Conservation (phyloP, 1,140 invertebrate species). For the Drosophila sechellia region DNA sequence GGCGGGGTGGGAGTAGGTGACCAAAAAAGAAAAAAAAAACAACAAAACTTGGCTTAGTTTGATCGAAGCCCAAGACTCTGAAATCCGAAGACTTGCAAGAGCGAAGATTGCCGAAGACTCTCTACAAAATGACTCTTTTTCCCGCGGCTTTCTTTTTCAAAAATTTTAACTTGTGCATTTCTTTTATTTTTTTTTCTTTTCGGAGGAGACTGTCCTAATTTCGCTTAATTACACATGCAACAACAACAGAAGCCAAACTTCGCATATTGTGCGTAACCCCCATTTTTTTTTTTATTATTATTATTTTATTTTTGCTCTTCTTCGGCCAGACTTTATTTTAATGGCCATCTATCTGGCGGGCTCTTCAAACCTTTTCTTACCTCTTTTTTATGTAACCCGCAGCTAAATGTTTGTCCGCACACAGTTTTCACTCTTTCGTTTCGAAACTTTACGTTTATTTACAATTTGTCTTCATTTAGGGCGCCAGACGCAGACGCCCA, state of each 20-base stretch:
- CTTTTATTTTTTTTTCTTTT: slow-evolving; percentile 29
- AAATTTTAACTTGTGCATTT: slow-evolving; percentile 47
- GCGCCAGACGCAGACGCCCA: slow-evolving; percentile 49
- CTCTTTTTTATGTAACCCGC: slow-evolving; percentile 63
- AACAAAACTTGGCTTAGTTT: slow-evolving; percentile 60
- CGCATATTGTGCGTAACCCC: slow-evolving; percentile 64
- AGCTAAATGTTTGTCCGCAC: slow-evolving; percentile 68
- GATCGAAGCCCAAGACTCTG: slow-evolving; percentile 32
- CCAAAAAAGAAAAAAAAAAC: not conserved
- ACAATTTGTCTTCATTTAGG: slow-evolving; percentile 81
- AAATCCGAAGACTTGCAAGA: slow-evolving; percentile 7
- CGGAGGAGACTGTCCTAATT: slow-evolving; percentile 64
- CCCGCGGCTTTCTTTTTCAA: slow-evolving; percentile 49
- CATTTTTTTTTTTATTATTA: slow-evolving; percentile 3
- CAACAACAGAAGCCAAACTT: slow-evolving; percentile 33
- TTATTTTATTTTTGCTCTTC: slow-evolving; percentile 14
- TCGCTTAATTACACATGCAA: slow-evolving; percentile 72
- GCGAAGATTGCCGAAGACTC: slow-evolving; percentile 18
- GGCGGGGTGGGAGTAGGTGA: too few relatives aligned
- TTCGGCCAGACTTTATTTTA: slow-evolving; percentile 41
- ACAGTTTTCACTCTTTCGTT: slow-evolving; percentile 69
- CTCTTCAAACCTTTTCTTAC: slow-evolving; percentile 28
- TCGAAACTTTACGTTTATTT: slow-evolving; percentile 80
- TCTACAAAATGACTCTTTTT: slow-evolving; percentile 15
- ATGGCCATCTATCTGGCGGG: slow-evolving; percentile 56